A percentile compares a stretch with the other conserved stretches of the same genome.
phyloP scores from a whole-genome alignment of 2,113 vertebrate genomes.

The Hippocampus abdominalis region DNA sequence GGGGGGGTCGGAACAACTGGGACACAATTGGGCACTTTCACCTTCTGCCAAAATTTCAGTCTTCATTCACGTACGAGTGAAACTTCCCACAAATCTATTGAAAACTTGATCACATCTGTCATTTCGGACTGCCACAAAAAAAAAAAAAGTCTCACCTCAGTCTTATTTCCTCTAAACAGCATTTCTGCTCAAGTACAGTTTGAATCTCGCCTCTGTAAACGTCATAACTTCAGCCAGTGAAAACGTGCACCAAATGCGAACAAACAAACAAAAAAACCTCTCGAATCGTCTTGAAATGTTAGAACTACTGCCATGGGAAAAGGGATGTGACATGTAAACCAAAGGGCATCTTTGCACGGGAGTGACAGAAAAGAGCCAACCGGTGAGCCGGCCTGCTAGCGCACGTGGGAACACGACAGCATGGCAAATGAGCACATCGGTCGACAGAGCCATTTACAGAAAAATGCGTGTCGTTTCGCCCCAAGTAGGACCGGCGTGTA shows the following conservation, averaged over 20 bases:
- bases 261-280: conserved; percentile 64
- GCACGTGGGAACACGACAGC: conserved; percentile 60
- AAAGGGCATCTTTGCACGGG: conserved; percentile 13
- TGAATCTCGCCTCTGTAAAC: conserved; percentile 57
- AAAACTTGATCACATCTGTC: conserved; percentile 9
- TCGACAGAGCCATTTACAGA: conserved; percentile 57
- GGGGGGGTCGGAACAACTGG: conserved; percentile 53
- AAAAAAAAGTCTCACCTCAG: conserved; percentile 4
- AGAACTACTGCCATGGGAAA: conserved; percentile 57
- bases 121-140: background rate
- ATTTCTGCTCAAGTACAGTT: conserved; percentile 20
- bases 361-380: conserved; percentile 58
- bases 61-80: conserved; percentile 38
- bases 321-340: conserved; percentile 45
- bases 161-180: background rate
- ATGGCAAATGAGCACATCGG: conserved; percentile 63
- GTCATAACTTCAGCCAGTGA: conserved; percentile 72
- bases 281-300: conserved; percentile 65
- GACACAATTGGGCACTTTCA: conserved; percentile 60
- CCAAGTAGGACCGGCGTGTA: conserved; percentile 45
- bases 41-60: conserved; percentile 67
- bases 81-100: conserved; percentile 24
- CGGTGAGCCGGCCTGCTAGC: conserved; percentile 62
- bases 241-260: conserved; percentile 61
- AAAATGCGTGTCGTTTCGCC: conserved; percentile 44